phyloP scores from a whole-genome alignment of 2,888 invertebrate genomes.

The Acanthosepion lycidas region DNA sequence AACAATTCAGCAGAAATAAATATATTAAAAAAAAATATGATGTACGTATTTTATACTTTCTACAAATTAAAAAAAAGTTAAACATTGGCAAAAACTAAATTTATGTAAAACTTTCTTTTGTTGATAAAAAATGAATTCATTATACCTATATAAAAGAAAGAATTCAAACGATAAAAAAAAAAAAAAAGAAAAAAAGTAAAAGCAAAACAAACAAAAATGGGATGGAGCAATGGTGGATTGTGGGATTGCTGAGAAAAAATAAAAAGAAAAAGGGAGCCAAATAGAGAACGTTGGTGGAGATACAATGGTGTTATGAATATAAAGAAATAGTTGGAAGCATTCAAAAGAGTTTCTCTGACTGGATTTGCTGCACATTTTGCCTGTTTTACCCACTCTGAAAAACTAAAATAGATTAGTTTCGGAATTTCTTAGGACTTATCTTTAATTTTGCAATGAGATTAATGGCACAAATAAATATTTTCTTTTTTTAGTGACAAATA shows the following conservation, averaged over 20 bases:
- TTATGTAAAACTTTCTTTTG: too few species aligned
- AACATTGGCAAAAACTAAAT: too few species aligned
- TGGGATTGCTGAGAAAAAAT: background rate
- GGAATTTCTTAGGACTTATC: background rate
- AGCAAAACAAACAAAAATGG: too few species aligned
- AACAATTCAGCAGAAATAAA: too few species aligned
- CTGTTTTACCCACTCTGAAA: background rate
- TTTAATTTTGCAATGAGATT: background rate
- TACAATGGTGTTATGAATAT: background rate
- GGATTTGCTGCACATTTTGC: background rate
- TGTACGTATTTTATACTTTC: too few species aligned
- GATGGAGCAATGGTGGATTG: too few species aligned
- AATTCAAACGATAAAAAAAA: too few species aligned
- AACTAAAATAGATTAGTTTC: background rate
- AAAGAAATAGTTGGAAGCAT: background rate
- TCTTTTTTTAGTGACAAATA: background rate
- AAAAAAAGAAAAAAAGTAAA: too few species aligned
- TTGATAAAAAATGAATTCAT: too few species aligned
- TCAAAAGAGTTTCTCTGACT: background rate
- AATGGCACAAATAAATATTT: background rate
- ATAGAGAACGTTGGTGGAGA: background rate
- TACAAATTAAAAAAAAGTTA: too few species aligned
- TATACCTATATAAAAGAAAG: too few species aligned
- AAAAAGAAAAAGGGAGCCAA: background rate
- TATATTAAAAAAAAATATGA: too few species aligned